These are phyloP conservation scores for Melanerpes formicivorus DNA, from an alignment of 2,113 vertebrate genomes.

Conservation along the genomic window DNA sequence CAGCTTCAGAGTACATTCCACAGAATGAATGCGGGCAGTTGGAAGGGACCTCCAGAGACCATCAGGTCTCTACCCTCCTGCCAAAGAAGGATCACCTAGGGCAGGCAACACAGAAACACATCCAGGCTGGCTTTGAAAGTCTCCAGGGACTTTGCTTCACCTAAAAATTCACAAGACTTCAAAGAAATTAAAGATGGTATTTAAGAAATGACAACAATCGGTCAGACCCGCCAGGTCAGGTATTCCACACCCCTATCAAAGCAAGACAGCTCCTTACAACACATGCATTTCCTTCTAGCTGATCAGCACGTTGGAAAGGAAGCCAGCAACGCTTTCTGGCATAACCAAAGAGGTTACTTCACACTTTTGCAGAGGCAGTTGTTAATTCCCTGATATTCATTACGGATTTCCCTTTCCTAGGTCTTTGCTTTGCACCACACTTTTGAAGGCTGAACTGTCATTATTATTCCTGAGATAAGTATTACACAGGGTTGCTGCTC, in stretches of 20 bases:
- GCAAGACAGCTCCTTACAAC: not conserved
- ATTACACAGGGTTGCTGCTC: not conserved
- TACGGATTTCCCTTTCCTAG: not conserved
- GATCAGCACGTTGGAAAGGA: not conserved
- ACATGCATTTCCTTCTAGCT: not conserved
- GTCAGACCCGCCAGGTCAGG: not conserved
- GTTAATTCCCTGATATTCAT: not conserved
- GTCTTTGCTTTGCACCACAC: not conserved
- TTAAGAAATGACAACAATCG: not conserved
- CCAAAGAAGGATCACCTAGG: no score
- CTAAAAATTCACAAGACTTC: not conserved
- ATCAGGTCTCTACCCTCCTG: no score
- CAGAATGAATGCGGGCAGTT: no score
- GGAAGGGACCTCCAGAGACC: no score
- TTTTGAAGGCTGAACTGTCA: not conserved
- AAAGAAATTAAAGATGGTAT: not conserved
- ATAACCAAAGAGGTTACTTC: not conserved
- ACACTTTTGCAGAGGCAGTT: not conserved
- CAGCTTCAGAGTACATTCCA: not conserved
- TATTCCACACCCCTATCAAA: not conserved
- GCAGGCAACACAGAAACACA: no score
- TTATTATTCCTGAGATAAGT: not conserved
- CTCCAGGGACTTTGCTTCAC: not conserved
- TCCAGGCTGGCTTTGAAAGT: no score
- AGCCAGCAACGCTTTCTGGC: not conserved